phyloP scores from a whole-genome alignment of 2,113 vertebrate species.

The Phyllostomus hastatus region DNA sequence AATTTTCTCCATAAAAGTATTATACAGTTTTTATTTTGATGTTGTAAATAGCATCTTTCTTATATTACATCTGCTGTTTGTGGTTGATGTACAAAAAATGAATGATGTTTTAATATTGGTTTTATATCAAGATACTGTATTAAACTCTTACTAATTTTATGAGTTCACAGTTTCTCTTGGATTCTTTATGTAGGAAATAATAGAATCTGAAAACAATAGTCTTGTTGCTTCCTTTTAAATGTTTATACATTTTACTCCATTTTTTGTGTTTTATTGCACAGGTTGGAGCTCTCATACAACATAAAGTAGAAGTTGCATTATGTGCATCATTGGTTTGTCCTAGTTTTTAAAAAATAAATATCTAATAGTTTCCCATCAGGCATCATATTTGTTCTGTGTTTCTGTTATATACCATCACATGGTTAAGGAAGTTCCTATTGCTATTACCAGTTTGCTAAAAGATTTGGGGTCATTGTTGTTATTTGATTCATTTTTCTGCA shows the following conservation, averaged over 20 bases:
- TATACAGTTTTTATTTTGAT: background rate
- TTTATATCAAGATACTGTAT: background rate
- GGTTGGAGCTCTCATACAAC: background rate
- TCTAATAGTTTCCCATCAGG: background rate
- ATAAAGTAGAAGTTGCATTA: background rate
- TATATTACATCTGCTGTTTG: background rate
- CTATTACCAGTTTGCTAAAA: background rate
- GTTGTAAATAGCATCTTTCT: background rate
- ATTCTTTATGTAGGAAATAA: background rate
- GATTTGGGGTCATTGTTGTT: background rate
- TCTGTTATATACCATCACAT: background rate
- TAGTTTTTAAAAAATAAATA: background rate
- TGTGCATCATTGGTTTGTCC: background rate
- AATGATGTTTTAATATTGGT: background rate
- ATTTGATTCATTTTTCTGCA: background rate
- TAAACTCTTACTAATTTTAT: background rate
- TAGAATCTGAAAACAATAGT: background rate
- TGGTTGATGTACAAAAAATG: background rate
- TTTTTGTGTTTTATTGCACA: background rate
- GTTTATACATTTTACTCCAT: background rate
- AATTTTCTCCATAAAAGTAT: background rate
- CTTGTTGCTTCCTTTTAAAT: background rate
- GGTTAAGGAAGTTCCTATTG: background rate
- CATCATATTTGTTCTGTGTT: background rate
- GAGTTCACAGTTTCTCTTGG: background rate